Percentiles rank a stretch among this genome's conserved stretches.
Evolutionary conservation across 2,113 vertebrate genomes (phyloP).

Genomic region (Apaloderma vittatum): DNA sequence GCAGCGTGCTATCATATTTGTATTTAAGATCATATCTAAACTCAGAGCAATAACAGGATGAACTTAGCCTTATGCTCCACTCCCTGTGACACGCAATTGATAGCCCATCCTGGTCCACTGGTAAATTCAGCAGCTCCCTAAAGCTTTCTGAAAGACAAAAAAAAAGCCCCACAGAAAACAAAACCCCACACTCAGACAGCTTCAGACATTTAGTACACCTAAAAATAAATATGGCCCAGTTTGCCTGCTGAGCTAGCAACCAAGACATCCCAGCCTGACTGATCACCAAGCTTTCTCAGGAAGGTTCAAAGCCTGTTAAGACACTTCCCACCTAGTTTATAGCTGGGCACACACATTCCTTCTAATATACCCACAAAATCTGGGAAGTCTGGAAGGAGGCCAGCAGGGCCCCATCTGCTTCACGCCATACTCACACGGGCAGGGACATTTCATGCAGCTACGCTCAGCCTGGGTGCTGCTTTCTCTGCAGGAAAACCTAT

Average conservation of each 20-base stretch:
- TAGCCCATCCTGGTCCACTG: background rate
- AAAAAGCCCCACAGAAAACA: background rate
- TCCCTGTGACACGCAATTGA: background rate
- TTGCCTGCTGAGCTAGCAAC: conserved; percentile 40
- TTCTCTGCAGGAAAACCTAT: background rate
- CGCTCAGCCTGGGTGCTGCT: background rate
- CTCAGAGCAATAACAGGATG: background rate
- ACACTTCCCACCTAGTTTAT: conserved; percentile 6
- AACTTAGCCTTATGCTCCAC: background rate
- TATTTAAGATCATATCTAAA: background rate
- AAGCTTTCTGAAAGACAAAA: background rate
- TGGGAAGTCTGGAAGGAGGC: conserved; percentile 31
- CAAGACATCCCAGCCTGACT: background rate
- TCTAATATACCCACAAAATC: conserved; percentile 34
- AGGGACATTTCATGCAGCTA: background rate
- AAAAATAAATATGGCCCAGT: conserved; percentile 22
- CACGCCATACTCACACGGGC: background rate
- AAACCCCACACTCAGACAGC: background rate
- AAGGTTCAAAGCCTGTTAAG: conserved; percentile 32
- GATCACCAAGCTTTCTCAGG: background rate
- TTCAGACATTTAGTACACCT: background rate
- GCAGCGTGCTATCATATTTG: background rate
- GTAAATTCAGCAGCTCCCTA: background rate
- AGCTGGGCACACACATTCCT: background rate
- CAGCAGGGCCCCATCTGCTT: conserved; percentile 70